A percentile compares a stretch with the other conserved stretches of the same genome.
phyloP scores from a whole-genome alignment of 2,113 vertebrate species.

The Protobothrops mucrosquamatus region DNA sequence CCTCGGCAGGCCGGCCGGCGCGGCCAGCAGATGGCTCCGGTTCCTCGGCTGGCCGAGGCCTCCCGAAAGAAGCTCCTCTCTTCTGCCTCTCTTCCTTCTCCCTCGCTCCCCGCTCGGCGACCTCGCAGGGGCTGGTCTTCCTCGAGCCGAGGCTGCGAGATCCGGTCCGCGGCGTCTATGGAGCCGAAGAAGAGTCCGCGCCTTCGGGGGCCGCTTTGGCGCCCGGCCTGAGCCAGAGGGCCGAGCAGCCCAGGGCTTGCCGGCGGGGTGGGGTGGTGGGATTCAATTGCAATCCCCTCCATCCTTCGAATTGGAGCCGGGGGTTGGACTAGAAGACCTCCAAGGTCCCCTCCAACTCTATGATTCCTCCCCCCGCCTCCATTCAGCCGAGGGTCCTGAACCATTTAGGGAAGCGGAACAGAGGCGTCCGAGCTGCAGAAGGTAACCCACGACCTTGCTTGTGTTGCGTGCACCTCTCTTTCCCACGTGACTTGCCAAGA shows the following conservation, averaged over 20 bases:
- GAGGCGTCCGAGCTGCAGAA: neutral
- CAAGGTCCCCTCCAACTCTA: neutral
- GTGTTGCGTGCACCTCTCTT: neutral
- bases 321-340: neutral
- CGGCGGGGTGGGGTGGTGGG: neutral
- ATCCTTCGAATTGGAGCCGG: neutral
- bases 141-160: conserved; percentile 5
- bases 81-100: neutral
- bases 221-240: neutral
- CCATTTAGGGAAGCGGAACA: neutral
- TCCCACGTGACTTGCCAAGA: neutral
- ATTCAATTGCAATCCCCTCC: neutral
- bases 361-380: neutral
- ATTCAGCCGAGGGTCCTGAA: too few relatives aligned
- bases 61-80: too few relatives aligned
- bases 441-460: neutral
- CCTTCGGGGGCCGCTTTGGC: too few relatives aligned
- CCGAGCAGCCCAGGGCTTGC: too few relatives aligned
- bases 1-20: neutral
- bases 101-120: neutral
- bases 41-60: neutral
- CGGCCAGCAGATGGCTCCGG: conserved; percentile 16
- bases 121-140: conserved; percentile 11
- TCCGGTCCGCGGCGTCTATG: conserved; percentile 11
- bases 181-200: neutral